Conservation (phyloP, 2,113 vertebrate genomes). For the Osmerus eperlanus region DNA sequence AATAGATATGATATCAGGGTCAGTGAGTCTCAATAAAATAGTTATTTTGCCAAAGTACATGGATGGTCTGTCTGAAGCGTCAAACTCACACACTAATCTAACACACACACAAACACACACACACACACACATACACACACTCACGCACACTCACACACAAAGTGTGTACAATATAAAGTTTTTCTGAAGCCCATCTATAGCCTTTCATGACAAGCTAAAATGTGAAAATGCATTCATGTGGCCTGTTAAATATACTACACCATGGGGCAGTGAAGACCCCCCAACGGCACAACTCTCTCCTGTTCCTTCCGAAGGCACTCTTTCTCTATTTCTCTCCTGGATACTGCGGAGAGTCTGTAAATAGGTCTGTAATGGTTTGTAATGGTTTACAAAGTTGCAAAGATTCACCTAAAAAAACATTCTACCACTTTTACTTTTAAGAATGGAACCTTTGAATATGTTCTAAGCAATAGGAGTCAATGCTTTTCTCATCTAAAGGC, state of each 20-base stretch:
- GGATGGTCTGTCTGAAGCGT: background rate
- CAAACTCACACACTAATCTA: background rate
- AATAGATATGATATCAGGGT: slow-evolving; percentile 12
- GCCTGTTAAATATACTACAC: slow-evolving; percentile 52
- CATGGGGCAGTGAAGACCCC: slow-evolving; percentile 44
- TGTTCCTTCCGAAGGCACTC: background rate
- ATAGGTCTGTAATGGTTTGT: no score
- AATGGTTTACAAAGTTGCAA: no score
- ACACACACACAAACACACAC: background rate
- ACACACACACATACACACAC: slow-evolving; percentile 9
- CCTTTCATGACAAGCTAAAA: slow-evolving; percentile 56
- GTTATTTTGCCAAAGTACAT: no score
- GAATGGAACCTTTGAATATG: no score
- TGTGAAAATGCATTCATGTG: slow-evolving; percentile 65
- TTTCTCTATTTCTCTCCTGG: no score
- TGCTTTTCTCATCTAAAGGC: background rate
- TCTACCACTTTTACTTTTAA: no score
- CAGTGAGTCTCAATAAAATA: background rate
- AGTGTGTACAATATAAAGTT: slow-evolving; percentile 8
- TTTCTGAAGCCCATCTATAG: slow-evolving; percentile 35
- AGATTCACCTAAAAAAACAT: no score
- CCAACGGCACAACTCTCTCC: background rate
- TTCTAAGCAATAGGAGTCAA: slow-evolving; percentile 17
- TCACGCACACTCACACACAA: slow-evolving; percentile 11
- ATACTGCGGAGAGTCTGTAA: no score